Evolutionary conservation across 2,797 vertebrate species (phyloP).

Genomic region (Rhinella marina): DNA sequence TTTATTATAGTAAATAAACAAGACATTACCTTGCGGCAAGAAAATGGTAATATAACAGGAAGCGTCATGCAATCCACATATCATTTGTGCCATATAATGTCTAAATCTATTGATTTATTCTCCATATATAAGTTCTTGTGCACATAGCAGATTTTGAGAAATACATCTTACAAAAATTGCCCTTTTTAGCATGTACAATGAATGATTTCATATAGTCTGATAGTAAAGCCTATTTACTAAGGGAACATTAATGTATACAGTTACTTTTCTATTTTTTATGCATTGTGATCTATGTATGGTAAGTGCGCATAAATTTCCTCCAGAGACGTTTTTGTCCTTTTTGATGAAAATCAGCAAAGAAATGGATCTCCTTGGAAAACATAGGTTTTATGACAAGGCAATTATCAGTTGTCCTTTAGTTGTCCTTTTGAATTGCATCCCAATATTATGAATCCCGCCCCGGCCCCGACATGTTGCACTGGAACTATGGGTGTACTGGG

Average conservation of each 20-base stretch:
- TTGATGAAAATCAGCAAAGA: too few relatives aligned
- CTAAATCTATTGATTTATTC: background rate
- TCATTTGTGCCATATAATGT: background rate
- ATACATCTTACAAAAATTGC: background rate
- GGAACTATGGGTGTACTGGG: too few relatives aligned
- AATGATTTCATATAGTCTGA: background rate
- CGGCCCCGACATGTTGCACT: too few relatives aligned
- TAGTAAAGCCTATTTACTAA: background rate
- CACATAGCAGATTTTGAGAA: background rate
- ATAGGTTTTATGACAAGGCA: too few relatives aligned
- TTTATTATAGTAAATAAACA: conserved; percentile 7
- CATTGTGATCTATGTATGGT: too few relatives aligned
- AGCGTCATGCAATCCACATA: background rate
- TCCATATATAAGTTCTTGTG: background rate
- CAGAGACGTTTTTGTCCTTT: too few relatives aligned
- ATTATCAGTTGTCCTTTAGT: too few relatives aligned
- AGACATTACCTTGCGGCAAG: background rate
- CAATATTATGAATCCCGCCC: too few relatives aligned
- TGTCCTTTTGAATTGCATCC: too few relatives aligned
- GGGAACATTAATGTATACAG: background rate
- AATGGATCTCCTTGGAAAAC: too few relatives aligned
- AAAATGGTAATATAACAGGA: background rate
- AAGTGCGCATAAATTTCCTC: too few relatives aligned
- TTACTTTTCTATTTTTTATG: background rate
- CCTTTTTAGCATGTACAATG: background rate